Conservation (phyloP, 2,797 vertebrate genomes). For the Peromyscus melanophrys region DNA sequence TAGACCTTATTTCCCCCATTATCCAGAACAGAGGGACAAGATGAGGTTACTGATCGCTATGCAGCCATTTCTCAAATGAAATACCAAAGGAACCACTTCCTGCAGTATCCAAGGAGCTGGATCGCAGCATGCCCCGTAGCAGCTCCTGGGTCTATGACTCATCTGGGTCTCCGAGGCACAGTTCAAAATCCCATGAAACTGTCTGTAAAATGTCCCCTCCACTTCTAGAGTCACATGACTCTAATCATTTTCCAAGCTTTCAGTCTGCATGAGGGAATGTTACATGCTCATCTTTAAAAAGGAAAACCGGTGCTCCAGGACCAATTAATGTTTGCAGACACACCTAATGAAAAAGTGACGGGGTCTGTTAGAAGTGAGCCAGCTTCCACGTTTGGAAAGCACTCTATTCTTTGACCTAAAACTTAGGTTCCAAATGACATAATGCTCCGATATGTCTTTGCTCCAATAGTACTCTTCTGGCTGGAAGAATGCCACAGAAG, state of each 20-base stretch:
- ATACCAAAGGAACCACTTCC: background rate
- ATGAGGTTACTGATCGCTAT: background rate
- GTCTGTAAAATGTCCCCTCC: background rate
- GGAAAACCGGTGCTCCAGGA: background rate
- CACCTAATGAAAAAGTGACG: background rate
- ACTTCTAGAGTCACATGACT: background rate
- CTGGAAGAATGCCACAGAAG: conserved; percentile 35
- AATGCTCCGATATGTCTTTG: conserved; percentile 8
- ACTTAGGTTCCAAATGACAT: conserved; percentile 51
- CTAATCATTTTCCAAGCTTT: conserved; percentile 21
- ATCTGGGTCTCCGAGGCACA: background rate
- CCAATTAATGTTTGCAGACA: conserved; percentile 28
- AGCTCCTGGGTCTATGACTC: background rate
- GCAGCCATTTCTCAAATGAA: conserved; percentile 22
- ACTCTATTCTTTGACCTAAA: conserved; percentile 35
- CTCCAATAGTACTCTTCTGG: background rate
- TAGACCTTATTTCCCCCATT: background rate
- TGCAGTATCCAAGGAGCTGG: background rate
- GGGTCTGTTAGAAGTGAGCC: background rate
- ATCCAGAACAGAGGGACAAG: conserved; percentile 46
- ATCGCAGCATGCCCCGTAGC: background rate
- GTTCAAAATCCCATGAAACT: conserved; percentile 1
- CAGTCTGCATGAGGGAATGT: background rate
- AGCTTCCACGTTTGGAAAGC: conserved; percentile 33
- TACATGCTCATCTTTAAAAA: conserved; percentile 5